phyloP scores from a whole-genome alignment of 2,888 invertebrate genomes.

The Crepidodera aurea region DNA sequence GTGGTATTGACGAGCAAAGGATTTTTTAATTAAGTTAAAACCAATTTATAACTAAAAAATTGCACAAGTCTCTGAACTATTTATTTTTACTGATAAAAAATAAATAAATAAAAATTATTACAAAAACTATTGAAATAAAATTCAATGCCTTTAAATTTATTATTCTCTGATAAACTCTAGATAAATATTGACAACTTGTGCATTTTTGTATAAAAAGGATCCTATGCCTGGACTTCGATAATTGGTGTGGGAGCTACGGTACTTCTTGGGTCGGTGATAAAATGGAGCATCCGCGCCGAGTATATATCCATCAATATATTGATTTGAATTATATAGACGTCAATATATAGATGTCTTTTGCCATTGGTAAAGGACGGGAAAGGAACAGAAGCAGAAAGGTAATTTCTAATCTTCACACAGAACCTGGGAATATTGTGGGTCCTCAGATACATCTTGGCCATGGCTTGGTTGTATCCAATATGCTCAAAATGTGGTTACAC shows the following conservation, averaged over 20 bases:
- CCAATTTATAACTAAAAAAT: neutral
- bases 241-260: slow-evolving; percentile 2
- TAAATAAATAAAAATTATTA: no score
- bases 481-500: slow-evolving; percentile 48
- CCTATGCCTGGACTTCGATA: slow-evolving; percentile 1
- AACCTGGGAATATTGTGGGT: slow-evolving; percentile 32
- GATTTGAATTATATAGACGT: slow-evolving; percentile 4
- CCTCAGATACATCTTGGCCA: slow-evolving; percentile 28
- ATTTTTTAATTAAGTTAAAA: slow-evolving; percentile 2
- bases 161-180: no score
- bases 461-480: slow-evolving; percentile 34
- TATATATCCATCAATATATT: slow-evolving; percentile 13
- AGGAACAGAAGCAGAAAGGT: slow-evolving; percentile 34
- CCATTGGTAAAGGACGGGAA: slow-evolving; percentile 21
- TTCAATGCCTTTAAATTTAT: no score
- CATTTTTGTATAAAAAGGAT: neutral
- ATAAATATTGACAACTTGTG: neutral
- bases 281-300: neutral
- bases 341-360: slow-evolving; percentile 5
- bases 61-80: slow-evolving; percentile 2
- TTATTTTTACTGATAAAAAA: no score
- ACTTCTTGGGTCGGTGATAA: slow-evolving; percentile 7
- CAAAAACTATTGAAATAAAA: no score
- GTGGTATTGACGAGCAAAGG: slow-evolving; percentile 8
- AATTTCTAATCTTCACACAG: slow-evolving; percentile 31